Percentiles rank a stretch among this genome's conserved stretches.
Evolutionary conservation across 2,113 vertebrate genomes (phyloP).

Genomic region (Copsychus sechellarum): DNA sequence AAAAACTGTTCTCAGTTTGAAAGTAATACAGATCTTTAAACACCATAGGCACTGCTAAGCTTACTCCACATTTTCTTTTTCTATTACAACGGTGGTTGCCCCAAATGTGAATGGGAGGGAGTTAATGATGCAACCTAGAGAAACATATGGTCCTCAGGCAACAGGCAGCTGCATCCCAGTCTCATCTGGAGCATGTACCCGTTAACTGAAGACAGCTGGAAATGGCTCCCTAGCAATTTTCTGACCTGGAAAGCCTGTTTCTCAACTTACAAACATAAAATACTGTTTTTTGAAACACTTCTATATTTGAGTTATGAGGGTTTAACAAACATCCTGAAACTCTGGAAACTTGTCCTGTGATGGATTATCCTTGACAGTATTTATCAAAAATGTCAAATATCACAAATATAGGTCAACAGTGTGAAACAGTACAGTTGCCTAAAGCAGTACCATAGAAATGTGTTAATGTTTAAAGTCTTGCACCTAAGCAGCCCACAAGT

Average conservation of each 20-base stretch:
- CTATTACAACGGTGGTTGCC: neutral
- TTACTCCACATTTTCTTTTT: neutral
- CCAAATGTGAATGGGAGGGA: neutral
- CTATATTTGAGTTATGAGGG: neutral
- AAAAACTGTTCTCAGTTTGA: neutral
- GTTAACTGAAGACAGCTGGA: neutral
- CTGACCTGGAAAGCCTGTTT: neutral
- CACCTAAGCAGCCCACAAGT: neutral
- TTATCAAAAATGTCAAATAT: slow-evolving; percentile 12
- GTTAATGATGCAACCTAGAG: neutral
- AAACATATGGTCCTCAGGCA: neutral
- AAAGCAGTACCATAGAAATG: neutral
- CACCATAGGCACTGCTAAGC: neutral
- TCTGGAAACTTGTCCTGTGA: neutral
- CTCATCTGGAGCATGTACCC: neutral
- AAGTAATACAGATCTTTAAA: neutral
- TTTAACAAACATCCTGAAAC: neutral
- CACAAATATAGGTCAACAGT: neutral
- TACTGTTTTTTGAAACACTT: neutral
- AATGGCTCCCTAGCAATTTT: neutral
- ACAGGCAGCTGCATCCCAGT: neutral
- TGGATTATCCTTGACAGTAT: neutral
- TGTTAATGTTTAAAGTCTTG: neutral
- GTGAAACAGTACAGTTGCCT: neutral
- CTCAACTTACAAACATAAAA: neutral